phyloP scores from a whole-genome alignment of 2,113 vertebrate genomes.

The Syngnathus scovelli region DNA sequence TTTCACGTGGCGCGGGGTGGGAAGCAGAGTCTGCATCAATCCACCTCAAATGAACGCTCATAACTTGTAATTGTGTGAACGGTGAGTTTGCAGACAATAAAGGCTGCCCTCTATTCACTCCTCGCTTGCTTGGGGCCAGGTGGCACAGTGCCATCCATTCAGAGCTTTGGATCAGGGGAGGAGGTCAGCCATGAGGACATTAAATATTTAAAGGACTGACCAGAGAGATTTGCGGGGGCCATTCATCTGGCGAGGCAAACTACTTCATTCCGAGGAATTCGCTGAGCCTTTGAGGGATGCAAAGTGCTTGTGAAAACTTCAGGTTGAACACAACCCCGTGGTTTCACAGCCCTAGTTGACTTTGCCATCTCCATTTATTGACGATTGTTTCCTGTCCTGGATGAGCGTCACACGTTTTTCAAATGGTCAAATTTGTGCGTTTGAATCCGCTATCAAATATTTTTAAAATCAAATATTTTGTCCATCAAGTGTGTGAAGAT shows the following conservation, averaged over 20 bases:
- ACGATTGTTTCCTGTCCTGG: constrained; percentile 26
- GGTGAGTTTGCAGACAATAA: constrained; percentile 49
- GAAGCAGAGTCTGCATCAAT: constrained; percentile 19
- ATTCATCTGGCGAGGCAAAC: constrained; percentile 37
- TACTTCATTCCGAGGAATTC: constrained; percentile 16
- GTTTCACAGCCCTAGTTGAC: constrained; percentile 32
- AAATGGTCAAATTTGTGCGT: not conserved
- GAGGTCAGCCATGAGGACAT: constrained; percentile 49
- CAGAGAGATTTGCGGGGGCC: constrained; percentile 53
- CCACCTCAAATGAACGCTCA: constrained; percentile 24
- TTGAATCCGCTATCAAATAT: not conserved
- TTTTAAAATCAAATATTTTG: too few species aligned
- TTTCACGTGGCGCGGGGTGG: not conserved
- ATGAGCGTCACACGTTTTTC: not conserved
- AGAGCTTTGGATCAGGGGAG: constrained; percentile 32
- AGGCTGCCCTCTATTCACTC: constrained; percentile 48
- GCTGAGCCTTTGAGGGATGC: constrained; percentile 13
- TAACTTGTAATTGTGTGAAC: constrained; percentile 59
- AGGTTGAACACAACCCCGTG: constrained; percentile 6
- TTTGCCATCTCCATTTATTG: constrained; percentile 17
- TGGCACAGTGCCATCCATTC: constrained; percentile 65
- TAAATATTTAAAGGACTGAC: constrained; percentile 62
- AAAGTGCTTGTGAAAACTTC: constrained; percentile 16
- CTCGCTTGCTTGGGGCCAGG: constrained; percentile 43
- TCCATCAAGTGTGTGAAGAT: not conserved